Evolutionary conservation across 1,140 invertebrate species (phyloP).

Genomic region (Ceratina australensis): DNA sequence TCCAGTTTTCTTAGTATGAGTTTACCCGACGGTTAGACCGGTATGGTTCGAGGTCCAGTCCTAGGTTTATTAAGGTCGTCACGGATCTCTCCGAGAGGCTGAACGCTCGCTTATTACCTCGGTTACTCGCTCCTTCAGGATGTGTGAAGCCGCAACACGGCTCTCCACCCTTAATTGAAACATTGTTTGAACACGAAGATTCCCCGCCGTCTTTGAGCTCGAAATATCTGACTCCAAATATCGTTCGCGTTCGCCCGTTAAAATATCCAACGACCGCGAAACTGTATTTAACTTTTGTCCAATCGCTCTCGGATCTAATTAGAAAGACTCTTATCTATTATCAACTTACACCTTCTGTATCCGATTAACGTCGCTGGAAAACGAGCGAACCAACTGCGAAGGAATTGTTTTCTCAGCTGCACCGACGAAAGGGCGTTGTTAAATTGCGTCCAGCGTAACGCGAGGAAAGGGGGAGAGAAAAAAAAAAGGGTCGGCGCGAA

Average conservation of each 20-base stretch:
- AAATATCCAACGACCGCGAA: neutral
- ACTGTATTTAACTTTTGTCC: neutral
- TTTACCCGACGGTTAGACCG: too few relatives aligned
- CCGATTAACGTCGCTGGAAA: conserved; percentile 8
- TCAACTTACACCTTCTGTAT: neutral
- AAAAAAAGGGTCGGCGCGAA: conserved; percentile 11
- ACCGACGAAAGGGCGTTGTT: conserved; percentile 2
- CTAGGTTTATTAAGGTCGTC: conserved; percentile 51
- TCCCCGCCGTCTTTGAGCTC: conserved; percentile 2
- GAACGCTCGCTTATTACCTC: conserved; percentile 49
- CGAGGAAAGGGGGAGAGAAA: neutral
- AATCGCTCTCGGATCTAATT: too few relatives aligned
- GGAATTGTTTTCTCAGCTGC: conserved; percentile 21
- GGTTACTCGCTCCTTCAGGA: conserved; percentile 13
- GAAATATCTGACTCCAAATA: too few relatives aligned
- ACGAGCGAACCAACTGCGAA: neutral
- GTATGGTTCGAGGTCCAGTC: too few relatives aligned
- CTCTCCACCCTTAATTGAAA: conserved; percentile 47
- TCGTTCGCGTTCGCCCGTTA: neutral
- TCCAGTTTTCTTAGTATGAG: too few relatives aligned
- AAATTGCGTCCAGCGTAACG: conserved; percentile 24
- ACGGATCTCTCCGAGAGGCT: conserved; percentile 33
- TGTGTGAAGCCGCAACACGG: conserved; percentile 36
- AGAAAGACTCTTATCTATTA: conserved; percentile 2
- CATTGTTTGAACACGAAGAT: conserved; percentile 47